Base-by-base conservation (phyloP, 2,888 invertebrate species). In the Orchesella flavescens region DNA sequence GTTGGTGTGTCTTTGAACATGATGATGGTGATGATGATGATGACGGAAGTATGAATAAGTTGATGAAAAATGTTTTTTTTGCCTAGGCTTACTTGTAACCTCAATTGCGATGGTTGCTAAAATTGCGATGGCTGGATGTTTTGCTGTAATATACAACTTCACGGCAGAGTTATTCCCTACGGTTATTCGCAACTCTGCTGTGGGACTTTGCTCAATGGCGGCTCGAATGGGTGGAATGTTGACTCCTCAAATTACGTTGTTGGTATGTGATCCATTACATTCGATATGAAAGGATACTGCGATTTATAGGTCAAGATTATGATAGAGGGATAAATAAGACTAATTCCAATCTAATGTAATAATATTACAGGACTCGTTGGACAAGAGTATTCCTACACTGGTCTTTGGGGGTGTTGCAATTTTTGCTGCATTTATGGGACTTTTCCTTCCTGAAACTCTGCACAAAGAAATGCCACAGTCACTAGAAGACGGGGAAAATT, bases 71-170 rank as follows among this genome's bases (percentile, higher is more conserved):
- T 34, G 34, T 2, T 34, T 7, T 34, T 34, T 34, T 34, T 34
- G 34, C 34, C 34, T 79, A 74, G 89, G 88, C 59, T 65, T 87
- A 15, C 34, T 85, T 19, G 85, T 87, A 17, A 84, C 86, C 49
- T 78, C 83, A 46, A 85, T 88, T 71, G 87, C 87, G 0, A 93
- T 95, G 90, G 90, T 93, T 19, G 96, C 96, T 0, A 96, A 96
- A 91, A 92, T 95, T 46, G 93, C 95, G 88, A 95, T 96, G 71
- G 95, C 96, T 12, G 94, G 94, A 74, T 95, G 95, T 0, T 96
- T 96, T 90, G 95, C 95, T 17, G 94, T 95, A 34, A 93, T 95
- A 86, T 96, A 95, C 89, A 96, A 96, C 89, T 96, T 95, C 89
- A 95, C 95, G 0, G 95, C 96, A 0, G 77, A 77, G 49, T 17